phyloP scores from a whole-genome alignment of 1,140 invertebrate genomes.

The Hydropsyche tenuis region DNA sequence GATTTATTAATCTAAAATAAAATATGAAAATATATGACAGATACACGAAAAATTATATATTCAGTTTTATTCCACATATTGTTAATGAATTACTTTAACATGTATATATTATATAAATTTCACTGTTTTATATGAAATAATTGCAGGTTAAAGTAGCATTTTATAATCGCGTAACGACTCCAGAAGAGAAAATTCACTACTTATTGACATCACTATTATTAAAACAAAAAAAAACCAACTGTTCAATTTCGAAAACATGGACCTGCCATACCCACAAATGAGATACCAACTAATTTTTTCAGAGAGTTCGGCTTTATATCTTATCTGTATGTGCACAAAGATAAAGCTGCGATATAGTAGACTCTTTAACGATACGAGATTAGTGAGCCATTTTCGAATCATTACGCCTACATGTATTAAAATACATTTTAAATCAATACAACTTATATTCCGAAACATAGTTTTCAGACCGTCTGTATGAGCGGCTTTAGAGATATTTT shows the following conservation, averaged over 20 bases:
- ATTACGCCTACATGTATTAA: too few relatives aligned
- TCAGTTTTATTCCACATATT: too few relatives aligned
- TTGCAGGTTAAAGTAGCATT: too few relatives aligned
- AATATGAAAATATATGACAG: too few relatives aligned
- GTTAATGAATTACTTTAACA: too few relatives aligned
- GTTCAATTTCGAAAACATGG: background rate
- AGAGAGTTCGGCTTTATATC: background rate
- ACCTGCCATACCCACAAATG: background rate
- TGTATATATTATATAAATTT: too few relatives aligned
- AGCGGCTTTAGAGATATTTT: slow-evolving; percentile 31
- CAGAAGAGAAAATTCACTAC: background rate
- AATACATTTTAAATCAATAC: too few relatives aligned
- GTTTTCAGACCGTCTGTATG: background rate
- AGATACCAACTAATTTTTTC: background rate
- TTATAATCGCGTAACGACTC: background rate
- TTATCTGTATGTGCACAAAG: background rate
- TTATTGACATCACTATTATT: background rate
- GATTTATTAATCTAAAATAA: too few relatives aligned
- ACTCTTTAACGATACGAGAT: background rate
- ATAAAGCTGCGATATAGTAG: background rate
- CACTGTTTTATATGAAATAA: too few relatives aligned
- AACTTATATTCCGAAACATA: too few relatives aligned
- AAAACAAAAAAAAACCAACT: background rate
- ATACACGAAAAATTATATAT: too few relatives aligned
- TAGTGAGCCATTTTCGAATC: too few relatives aligned